Percentiles rank a stretch among this genome's conserved stretches.
Conservation (phyloP, 2,888 invertebrate genomes). For the Polydrusus pterygomalis region DNA sequence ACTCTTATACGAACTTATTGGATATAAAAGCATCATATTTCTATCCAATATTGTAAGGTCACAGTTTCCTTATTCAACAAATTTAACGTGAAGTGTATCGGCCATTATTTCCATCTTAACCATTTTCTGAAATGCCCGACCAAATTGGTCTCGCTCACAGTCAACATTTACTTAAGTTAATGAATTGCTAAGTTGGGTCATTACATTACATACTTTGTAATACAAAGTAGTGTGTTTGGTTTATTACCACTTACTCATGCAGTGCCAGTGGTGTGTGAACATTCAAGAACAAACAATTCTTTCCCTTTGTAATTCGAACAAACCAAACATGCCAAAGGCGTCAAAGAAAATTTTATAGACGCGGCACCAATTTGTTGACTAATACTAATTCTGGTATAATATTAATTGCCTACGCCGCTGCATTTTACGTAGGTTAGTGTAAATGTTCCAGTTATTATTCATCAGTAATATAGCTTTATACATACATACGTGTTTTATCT, state of each 20-base stretch:
- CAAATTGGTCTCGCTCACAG: conserved; percentile 14
- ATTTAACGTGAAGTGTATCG: background rate
- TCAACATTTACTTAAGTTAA: conserved; percentile 36
- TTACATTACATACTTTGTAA: conserved; percentile 29
- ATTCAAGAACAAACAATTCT: too few relatives aligned
- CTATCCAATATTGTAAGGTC: background rate
- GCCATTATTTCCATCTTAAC: background rate
- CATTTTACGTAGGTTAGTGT: background rate
- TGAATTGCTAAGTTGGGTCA: conserved; percentile 32
- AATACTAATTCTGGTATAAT: background rate
- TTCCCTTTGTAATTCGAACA: too few relatives aligned
- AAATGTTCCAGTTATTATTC: conserved; percentile 4
- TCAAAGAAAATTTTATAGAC: too few relatives aligned
- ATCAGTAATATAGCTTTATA: conserved; percentile 18
- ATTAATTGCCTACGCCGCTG: background rate
- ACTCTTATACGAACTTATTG: too few relatives aligned
- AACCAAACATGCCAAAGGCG: background rate
- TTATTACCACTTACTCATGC: too few relatives aligned
- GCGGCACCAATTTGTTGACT: too few relatives aligned
- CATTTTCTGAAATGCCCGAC: conserved; percentile 5
- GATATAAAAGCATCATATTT: background rate
- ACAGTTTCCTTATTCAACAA: background rate
- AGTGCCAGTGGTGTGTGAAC: background rate
- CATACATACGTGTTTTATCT: conserved; percentile 38
- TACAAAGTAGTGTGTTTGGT: conserved; percentile 20